Base-by-base conservation (phyloP, 1,140 invertebrate species). In the Ips typographus region DNA sequence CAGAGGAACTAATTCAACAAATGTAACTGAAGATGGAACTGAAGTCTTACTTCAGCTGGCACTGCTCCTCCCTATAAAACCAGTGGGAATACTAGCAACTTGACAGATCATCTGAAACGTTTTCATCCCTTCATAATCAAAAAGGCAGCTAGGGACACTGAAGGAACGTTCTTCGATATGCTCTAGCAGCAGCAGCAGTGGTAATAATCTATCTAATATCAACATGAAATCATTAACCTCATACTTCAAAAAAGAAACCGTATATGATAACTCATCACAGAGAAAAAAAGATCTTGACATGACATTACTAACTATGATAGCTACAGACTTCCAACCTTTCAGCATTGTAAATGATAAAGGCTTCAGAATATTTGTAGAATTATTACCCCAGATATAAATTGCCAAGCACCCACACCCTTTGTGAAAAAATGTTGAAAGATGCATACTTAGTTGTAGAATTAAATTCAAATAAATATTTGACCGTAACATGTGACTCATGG, bases 281-380 rank as follows among this genome's bases (percentile, higher is more conserved):
- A 56, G 38, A 47, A 70, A 59, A 70, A 65, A 58, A 57, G 59
- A 64, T 41, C 36, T 68, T 36, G 66, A 58, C 52, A 49, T 8
- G n/a, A 22, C 61, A 8, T 59, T 60, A 61, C 40, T 40, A 49
- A 41, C n/a, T 51, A 67, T 76, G 64, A 71, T 77, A 22, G 71
- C 55, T 40, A 62, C 58, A 36, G 74, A 75, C 55, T 73, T 72
- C 51, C 73, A 77, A 59, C 65, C 75, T 44, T 76, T 77, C 63
- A 64, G 61, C 8, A 68, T 75, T 37, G 75, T 77, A 6, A 70
- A 75, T 61, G 75, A 75, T 61, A 37, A 53, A 40, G 74, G 70
- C 2, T 77, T 77, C 57, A 60, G 49, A 55, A 41, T 59, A 6
- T 76, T 76, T 56, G 59, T 74, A 22, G 40, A 63, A 47, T 57